Conservation (phyloP, 1,140 invertebrate species). For the Palaemon carinicauda region DNA sequence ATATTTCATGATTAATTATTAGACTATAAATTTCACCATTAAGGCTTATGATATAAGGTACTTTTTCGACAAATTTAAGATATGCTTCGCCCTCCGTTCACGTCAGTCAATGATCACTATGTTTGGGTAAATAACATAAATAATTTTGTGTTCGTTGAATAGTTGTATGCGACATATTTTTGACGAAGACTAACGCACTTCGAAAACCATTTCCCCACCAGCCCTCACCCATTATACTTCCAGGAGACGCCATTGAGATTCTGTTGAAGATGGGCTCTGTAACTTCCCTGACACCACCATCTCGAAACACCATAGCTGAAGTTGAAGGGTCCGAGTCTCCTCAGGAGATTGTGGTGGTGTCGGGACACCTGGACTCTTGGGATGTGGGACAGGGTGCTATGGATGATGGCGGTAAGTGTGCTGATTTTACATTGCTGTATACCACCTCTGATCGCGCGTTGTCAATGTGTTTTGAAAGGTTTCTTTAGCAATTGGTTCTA, state of each 20-base stretch:
- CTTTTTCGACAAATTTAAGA: no score
- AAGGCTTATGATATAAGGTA: no score
- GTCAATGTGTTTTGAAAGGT: no score
- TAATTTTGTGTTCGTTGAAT: no score
- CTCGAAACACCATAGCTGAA: conserved; percentile 80
- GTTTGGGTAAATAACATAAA: background rate
- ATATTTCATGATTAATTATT: no score
- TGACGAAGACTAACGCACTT: no score
- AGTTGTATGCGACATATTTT: background rate
- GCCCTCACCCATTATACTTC: no score
- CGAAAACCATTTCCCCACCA: no score
- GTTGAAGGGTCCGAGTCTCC: conserved; percentile 71
- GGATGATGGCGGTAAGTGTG: conserved; percentile 78
- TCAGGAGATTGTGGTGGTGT: conserved; percentile 79
- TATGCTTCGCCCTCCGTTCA: no score
- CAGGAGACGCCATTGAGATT: conserved; percentile 68
- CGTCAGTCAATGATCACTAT: background rate
- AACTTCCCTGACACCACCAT: conserved; percentile 68
- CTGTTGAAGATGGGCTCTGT: conserved; percentile 70
- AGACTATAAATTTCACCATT: no score
- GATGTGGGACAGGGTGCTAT: conserved; percentile 89
- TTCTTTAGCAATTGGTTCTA: no score
- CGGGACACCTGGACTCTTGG: conserved; percentile 88
- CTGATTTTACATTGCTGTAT: background rate
- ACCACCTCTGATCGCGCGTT: no score